phyloP scores from a whole-genome alignment of 2,113 vertebrate species.

The Anseranas semipalmata region DNA sequence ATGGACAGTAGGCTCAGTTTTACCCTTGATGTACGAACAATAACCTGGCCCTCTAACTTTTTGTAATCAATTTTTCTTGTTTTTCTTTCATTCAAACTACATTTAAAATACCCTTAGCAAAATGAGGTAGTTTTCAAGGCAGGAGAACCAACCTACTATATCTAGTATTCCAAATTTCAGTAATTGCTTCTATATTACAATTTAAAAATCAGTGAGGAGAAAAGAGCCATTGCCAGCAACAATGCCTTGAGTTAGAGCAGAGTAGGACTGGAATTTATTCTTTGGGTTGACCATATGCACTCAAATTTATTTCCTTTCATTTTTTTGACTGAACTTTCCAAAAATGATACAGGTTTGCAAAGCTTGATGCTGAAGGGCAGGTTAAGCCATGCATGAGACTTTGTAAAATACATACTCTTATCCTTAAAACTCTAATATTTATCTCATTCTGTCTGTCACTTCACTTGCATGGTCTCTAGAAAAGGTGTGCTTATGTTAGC shows the following conservation, averaged over 20 bases:
- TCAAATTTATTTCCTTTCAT: slow-evolving; percentile 55
- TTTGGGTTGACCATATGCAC: slow-evolving; percentile 1
- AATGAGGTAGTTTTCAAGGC: not conserved
- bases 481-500: slow-evolving; percentile 59
- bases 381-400: slow-evolving; percentile 69
- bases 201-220: not conserved
- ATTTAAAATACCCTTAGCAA: accelerated
- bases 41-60: not conserved
- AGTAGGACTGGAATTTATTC: slow-evolving; percentile 28
- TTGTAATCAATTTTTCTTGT: not conserved
- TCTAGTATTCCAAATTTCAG: not conserved
- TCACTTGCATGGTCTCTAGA: slow-evolving; percentile 52
- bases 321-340: slow-evolving; percentile 36
- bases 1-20: not conserved
- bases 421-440: slow-evolving; percentile 71
- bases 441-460: slow-evolving; percentile 69
- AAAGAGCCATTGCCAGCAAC: slow-evolving; percentile 8
- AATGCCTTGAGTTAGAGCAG: slow-evolving; percentile 10
- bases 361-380: slow-evolving; percentile 54
- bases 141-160: not conserved
- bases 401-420: slow-evolving; percentile 62
- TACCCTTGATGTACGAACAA: not conserved
- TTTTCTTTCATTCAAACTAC: not conserved
- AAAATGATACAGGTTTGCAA: slow-evolving; percentile 50
- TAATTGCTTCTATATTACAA: not conserved